Conservation (phyloP, 2,113 vertebrate species). For the Saccopteryx bilineata region DNA sequence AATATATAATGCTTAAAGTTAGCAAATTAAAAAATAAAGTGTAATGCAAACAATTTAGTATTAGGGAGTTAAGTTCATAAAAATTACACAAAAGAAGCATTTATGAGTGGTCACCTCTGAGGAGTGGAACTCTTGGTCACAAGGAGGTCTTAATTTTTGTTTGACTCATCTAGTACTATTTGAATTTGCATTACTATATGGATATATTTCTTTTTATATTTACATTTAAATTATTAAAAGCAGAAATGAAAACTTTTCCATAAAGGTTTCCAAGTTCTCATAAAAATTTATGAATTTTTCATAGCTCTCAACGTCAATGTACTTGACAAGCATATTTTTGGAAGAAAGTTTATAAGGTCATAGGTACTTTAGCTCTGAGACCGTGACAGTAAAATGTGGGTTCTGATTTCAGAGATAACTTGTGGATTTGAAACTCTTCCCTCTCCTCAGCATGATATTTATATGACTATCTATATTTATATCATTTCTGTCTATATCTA, state of each 20-base stretch:
- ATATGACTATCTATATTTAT: not conserved
- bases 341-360: not conserved
- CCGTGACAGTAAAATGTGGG: not conserved
- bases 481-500: not conserved
- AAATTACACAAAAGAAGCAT: not conserved
- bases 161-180: not conserved
- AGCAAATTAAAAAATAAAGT: not conserved
- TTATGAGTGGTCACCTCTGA: not conserved
- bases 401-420: conserved; percentile 8
- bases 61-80: not conserved
- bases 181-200: not conserved
- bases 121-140: not conserved
- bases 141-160: not conserved
- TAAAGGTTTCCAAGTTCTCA: conserved; percentile 5
- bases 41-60: not conserved
- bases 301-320: not conserved
- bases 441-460: not conserved
- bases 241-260: conserved; percentile 10
- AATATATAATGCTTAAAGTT: not conserved
- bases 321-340: not conserved
- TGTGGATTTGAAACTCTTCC: not conserved
- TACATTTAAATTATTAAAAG: conserved; percentile 13
- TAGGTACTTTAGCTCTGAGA: not conserved
- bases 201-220: not conserved
- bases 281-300: not conserved